Percentiles rank a stretch among this genome's conserved stretches.
These are phyloP conservation scores for Drosophila putrida DNA, from an alignment of 2,888 invertebrate species.

Conservation along the genomic window DNA sequence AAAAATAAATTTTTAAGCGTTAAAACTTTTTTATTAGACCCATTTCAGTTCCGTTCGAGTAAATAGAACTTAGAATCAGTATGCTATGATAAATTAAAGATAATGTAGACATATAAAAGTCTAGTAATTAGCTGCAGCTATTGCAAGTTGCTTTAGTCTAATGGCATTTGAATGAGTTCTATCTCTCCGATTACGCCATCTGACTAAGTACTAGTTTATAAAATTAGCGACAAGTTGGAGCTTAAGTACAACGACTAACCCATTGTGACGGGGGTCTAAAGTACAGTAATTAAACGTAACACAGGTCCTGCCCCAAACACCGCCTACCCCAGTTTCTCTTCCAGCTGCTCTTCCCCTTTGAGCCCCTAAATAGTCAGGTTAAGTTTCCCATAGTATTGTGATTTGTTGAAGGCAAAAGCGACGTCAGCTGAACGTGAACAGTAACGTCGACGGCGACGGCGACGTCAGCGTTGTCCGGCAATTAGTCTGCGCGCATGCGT, in stretches of 20 bases:
- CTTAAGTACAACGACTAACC: constrained; percentile 20
- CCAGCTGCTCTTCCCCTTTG: background rate
- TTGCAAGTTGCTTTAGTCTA: background rate
- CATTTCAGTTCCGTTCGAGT: background rate
- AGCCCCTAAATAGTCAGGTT: background rate
- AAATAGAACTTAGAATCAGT: background rate
- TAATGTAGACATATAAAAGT: background rate
- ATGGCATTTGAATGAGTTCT: constrained; percentile 19
- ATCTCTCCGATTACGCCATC: constrained; percentile 23
- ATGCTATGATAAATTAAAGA: background rate
- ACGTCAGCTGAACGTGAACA: background rate
- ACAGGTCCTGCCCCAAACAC: constrained; percentile 11
- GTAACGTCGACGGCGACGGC: constrained; percentile 3
- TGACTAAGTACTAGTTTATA: constrained; percentile 18
- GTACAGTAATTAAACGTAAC: constrained; percentile 50
- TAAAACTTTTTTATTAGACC: background rate
- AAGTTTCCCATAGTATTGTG: constrained; percentile 58
- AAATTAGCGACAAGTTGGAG: constrained; percentile 43
- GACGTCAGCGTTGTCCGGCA: constrained; percentile 47
- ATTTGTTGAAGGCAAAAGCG: constrained; percentile 34
- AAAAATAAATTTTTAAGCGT: too few species aligned
- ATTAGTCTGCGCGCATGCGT: constrained; percentile 81
- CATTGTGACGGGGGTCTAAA: constrained; percentile 57
- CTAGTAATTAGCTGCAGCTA: background rate
- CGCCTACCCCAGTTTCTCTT: background rate